Conservation (phyloP, 2,888 invertebrate species). For the Brachycybe producta region DNA sequence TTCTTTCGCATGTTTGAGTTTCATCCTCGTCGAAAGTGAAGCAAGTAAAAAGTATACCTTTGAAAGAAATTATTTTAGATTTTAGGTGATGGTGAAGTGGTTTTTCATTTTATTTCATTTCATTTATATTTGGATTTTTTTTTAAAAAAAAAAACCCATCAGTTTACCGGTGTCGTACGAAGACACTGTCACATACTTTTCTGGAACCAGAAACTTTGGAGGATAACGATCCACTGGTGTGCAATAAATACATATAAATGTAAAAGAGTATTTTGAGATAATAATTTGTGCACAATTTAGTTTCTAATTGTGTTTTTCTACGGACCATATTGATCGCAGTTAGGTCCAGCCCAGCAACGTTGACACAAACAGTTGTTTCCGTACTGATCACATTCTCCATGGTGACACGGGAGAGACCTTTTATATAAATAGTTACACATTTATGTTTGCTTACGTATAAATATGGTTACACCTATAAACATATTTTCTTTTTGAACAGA, state of each 20-base stretch:
- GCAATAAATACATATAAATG: neutral
- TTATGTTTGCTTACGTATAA: too few relatives aligned
- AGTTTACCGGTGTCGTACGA: neutral
- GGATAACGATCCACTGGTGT: constrained; percentile 1
- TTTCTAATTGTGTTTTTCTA: too few relatives aligned
- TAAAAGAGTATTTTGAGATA: too few relatives aligned
- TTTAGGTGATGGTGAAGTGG: too few relatives aligned
- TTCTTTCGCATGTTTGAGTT: neutral
- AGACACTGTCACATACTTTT: constrained; percentile 2
- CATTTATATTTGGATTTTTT: neutral
- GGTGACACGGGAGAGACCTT: constrained; percentile 12
- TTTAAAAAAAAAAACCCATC: neutral
- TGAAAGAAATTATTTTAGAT: too few relatives aligned
- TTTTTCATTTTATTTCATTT: neutral
- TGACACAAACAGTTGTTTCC: constrained; percentile 2
- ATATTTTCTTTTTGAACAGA: too few relatives aligned
- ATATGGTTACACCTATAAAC: too few relatives aligned
- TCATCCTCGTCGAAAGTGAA: constrained; percentile 1
- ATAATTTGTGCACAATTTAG: too few relatives aligned
- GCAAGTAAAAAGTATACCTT: neutral
- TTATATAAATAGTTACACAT: too few relatives aligned
- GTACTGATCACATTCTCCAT: constrained; percentile 5
- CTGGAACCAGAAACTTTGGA: neutral
- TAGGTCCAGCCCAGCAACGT: constrained; percentile 5
- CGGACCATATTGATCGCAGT: constrained; percentile 14